A percentile compares a stretch with the other conserved stretches of the same genome.
These are phyloP conservation scores for Beroe ovata DNA, from an alignment of 37 sponge, comb jelly and placozoan genomes.

Conservation along the genomic window DNA sequence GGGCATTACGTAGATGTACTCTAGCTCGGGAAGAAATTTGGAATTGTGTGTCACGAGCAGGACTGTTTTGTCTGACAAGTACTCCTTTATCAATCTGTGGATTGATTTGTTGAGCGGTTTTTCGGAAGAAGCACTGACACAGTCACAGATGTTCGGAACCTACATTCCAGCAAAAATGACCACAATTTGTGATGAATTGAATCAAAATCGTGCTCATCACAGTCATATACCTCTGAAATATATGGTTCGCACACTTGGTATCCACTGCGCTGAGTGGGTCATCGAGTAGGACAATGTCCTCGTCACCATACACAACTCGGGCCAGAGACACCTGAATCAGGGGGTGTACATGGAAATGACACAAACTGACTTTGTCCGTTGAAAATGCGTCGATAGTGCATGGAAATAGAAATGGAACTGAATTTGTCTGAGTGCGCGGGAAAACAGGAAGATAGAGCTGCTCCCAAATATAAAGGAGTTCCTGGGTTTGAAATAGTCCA, in stretches of 20 bases:
- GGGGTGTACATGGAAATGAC: too few species aligned
- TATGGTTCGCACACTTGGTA: constrained; percentile 4
- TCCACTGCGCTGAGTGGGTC: constrained; percentile 45
- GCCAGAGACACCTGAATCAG: constrained; percentile 20
- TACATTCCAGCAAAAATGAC: too few species aligned
- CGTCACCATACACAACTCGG: neutral
- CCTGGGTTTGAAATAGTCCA: too few species aligned
- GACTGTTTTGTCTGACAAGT: constrained; percentile 6
- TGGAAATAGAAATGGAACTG: too few species aligned
- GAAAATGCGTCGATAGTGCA: too few species aligned
- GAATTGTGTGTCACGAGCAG: constrained; percentile 52
- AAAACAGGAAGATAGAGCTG: neutral
- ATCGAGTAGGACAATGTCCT: neutral
- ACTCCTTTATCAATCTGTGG: constrained; percentile 49
- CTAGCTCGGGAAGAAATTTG: neutral
- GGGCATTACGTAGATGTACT: constrained; percentile 32
- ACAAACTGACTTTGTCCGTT: too few species aligned
- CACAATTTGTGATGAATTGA: too few species aligned
- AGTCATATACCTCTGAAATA: neutral
- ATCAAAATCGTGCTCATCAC: too few species aligned
- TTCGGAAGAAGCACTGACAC: too few species aligned
- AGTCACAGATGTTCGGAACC: too few species aligned
- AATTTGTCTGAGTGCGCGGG: too few species aligned
- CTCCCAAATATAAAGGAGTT: neutral
- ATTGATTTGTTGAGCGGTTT: too few species aligned